Conservation (phyloP, 1,140 invertebrate species). For the Lasaia peninsularis region DNA sequence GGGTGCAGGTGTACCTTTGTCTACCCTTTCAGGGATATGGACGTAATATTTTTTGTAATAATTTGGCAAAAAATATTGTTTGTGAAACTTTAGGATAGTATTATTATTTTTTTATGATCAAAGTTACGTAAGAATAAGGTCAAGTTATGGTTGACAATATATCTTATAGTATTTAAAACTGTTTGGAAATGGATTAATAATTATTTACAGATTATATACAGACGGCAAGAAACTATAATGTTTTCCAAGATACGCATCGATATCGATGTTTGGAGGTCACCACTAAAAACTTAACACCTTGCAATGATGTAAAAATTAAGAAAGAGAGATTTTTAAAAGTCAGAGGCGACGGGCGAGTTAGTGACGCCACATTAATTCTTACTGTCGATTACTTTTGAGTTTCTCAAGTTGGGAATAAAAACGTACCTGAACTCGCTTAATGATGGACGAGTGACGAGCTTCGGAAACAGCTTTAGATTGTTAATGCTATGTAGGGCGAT, state of each 20-base stretch:
- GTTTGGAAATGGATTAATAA: no score
- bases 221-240: no score
- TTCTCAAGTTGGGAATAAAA: conserved; percentile 33
- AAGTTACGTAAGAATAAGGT: no score
- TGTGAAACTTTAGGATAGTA: no score
- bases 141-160: no score
- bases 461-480: conserved; percentile 27
- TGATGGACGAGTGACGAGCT: conserved; percentile 34
- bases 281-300: conserved; percentile 56
- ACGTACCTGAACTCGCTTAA: conserved; percentile 43
- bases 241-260: background rate
- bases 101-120: no score
- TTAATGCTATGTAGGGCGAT: conserved; percentile 11
- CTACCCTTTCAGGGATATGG: no score
- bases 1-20: no score
- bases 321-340: conserved; percentile 68
- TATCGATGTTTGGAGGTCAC: conserved; percentile 24
- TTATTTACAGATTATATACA: no score
- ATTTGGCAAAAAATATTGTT: no score
- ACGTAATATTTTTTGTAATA: no score
- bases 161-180: no score
- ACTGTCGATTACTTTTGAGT: conserved; percentile 52
- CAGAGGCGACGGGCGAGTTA: conserved; percentile 59
- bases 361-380: conserved; percentile 71
- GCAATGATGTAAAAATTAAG: conserved; percentile 72